Conservation (phyloP, 2,113 vertebrate species). For the Gracilinanus agilis region DNA sequence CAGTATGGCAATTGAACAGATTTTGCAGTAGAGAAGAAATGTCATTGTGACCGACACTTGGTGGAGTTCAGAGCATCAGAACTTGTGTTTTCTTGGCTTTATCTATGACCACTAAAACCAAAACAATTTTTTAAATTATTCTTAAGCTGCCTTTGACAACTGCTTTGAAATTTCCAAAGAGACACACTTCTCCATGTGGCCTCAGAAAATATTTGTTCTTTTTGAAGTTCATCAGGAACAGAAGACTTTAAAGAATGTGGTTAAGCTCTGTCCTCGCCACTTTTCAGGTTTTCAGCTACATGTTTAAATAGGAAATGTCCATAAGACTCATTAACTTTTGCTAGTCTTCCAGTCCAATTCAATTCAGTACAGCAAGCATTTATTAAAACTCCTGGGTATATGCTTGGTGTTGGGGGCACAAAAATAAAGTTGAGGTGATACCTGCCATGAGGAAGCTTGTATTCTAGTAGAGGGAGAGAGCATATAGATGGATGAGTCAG, state of each 20-base stretch:
- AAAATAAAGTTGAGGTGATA: neutral
- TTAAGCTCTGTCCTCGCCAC: neutral
- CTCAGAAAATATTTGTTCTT: neutral
- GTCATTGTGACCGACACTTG: neutral
- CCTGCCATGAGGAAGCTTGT: neutral
- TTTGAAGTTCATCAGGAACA: neutral
- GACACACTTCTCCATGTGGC: neutral
- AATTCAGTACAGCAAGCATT: neutral
- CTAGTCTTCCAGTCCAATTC: neutral
- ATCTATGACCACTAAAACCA: neutral
- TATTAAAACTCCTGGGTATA: no score
- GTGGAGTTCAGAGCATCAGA: neutral
- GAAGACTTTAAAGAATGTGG: neutral
- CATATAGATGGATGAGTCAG: neutral
- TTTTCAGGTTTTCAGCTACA: neutral
- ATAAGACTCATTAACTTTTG: neutral
- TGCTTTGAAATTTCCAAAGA: neutral
- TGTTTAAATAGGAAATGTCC: neutral
- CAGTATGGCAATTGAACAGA: neutral
- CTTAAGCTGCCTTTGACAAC: neutral
- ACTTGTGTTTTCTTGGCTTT: neutral
- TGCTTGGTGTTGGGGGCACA: neutral
- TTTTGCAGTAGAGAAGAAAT: neutral
- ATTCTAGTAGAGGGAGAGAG: neutral
- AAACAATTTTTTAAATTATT: neutral